Evolutionary conservation across 2,888 invertebrate species (phyloP).

Genomic region (Tribolium freemani): DNA sequence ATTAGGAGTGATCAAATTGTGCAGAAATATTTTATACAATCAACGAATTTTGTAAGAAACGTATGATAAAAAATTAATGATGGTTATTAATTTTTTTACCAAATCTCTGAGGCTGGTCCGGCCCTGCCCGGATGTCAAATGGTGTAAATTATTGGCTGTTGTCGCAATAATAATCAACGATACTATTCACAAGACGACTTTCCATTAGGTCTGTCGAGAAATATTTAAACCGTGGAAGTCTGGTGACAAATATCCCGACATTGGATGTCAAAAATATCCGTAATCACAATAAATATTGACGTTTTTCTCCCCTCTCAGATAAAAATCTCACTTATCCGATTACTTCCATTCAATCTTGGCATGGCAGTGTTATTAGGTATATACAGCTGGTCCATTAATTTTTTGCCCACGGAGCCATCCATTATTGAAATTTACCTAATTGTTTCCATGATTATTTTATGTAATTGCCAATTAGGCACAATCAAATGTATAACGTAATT

Average conservation of each 20-base stretch:
- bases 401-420: background rate
- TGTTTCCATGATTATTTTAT: constrained; percentile 26
- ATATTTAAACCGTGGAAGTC: background rate
- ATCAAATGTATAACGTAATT: constrained; percentile 33
- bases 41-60: too few species aligned
- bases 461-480: constrained; percentile 33
- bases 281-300: constrained; percentile 35
- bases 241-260: constrained; percentile 15
- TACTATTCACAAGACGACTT: constrained; percentile 33
- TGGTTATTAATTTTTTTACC: too few species aligned
- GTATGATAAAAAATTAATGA: too few species aligned
- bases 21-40: too few species aligned
- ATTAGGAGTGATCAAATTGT: too few species aligned
- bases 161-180: constrained; percentile 18
- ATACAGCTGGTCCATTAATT: background rate
- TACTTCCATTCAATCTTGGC: constrained; percentile 9
- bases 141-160: constrained; percentile 8
- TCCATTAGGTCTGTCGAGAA: constrained; percentile 12
- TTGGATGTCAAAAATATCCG: constrained; percentile 26
- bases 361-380: background rate
- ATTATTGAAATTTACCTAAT: background rate
- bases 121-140: background rate
- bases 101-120: too few species aligned
- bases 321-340: constrained; percentile 30
- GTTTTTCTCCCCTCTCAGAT: constrained; percentile 9